Conservation (phyloP, 2,888 invertebrate species). For the Pseudococcus viburni region DNA sequence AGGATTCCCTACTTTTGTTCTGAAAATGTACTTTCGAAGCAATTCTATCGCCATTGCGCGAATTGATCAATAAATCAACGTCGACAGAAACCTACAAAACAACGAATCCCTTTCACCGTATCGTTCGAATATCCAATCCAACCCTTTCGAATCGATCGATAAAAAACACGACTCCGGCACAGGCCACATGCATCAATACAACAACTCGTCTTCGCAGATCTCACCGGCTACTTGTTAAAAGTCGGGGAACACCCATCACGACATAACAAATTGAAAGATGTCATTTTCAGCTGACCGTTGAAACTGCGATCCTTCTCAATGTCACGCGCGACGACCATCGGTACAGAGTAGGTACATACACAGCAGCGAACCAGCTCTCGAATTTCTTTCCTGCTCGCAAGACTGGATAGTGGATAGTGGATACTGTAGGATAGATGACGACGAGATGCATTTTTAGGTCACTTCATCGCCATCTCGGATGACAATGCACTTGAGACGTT, state of each 20-base stretch:
- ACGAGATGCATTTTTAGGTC: slow-evolving; percentile 45
- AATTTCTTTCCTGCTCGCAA: slow-evolving; percentile 6
- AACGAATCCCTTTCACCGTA: too few relatives aligned
- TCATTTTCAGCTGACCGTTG: neutral
- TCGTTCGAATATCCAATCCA: too few relatives aligned
- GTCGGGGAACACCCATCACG: neutral
- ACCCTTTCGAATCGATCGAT: neutral
- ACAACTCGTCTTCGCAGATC: too few relatives aligned
- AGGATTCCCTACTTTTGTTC: too few relatives aligned
- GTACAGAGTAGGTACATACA: neutral
- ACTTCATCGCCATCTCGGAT: slow-evolving; percentile 36
- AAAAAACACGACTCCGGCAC: too few relatives aligned
- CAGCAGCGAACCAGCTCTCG: neutral
- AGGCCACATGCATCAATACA: too few relatives aligned
- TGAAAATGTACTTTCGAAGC: too few relatives aligned
- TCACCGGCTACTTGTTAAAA: too few relatives aligned
- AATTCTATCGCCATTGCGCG: too few relatives aligned
- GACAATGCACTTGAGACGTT: slow-evolving; percentile 26
- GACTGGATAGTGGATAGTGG: neutral
- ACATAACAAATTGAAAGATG: neutral
- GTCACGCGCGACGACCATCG: neutral
- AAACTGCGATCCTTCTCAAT: neutral
- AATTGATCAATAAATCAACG: too few relatives aligned
- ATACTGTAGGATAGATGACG: neutral
- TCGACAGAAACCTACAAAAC: too few relatives aligned